Evolutionary conservation across 2,797 vertebrate genomes (phyloP), one percentile per base, ranked within the genome.

Genomic region (Hylomyscus alleni): DNA sequence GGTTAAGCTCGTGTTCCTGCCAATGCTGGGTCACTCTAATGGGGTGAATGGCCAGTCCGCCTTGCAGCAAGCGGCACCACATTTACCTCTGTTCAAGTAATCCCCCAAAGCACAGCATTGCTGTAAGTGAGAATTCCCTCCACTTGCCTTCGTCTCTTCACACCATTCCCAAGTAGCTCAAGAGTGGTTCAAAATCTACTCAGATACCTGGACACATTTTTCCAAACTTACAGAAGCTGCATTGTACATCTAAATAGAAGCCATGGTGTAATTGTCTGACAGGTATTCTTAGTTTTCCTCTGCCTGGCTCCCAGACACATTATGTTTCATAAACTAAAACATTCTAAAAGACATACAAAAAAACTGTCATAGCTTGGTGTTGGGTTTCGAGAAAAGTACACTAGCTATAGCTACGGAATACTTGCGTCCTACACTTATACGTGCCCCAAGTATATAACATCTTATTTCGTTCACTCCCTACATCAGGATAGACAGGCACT

Each of bases 81-180:
- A 80, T 40, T 95, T 94, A 76, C 34, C 26, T 91, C 72, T 95
- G 83, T 84, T 77, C 52, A 58, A 93, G 50, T 34, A 91, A 65
- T 83, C 89, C 86, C 26, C 34, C 77, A 77, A 86, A 89, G 81
- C 56, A 37, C 20, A 86, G 73, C 52, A 65, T 1, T 73, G 83
- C 67, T 29, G 14, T 14, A 67, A 91, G 58, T 72, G 73, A 78
- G 14, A 77, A 75, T 29, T 47, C 26, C 65, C 73, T 92, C 73
- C 31, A 88, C 54, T 95, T 85, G 76, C 29, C 60, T 90, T 84
- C 29, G 29, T 6, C 26, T 92, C 93, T 88, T 93, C 72, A 95
- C 1, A 8, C 24, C 60, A 69, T 76, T 87, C 22, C n/a, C 24
- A 92, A 95, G 40, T 58, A 34, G 73, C 22, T 95, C 31, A 91